Evolutionary conservation across 2,888 invertebrate species (phyloP), one percentile per base, ranked within the genome.

Genomic region (Acheta domesticus): DNA sequence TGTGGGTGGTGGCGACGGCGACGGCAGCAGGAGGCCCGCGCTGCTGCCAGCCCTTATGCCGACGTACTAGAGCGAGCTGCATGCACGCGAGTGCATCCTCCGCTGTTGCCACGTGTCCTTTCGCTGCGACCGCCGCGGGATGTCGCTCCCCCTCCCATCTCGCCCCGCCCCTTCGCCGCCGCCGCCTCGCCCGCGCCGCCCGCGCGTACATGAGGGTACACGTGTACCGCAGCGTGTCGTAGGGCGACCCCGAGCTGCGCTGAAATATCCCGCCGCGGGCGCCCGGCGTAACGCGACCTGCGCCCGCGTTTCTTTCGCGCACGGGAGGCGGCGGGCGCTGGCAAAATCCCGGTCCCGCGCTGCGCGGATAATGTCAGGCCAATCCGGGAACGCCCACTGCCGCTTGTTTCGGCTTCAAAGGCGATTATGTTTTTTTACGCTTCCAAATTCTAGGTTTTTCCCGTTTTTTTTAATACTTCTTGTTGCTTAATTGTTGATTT

Each of bases 11-110:
- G 62, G 62, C 62, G 62, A n/a, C 62, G 62, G 62, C 11, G 62
- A 36, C 62, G 62, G 62, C 62, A 11, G 62, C 8, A 62, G 62
- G 62, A 14, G 62, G 62, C 62, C 16, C n/a, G 62, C 62, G 62
- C 62, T 62, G 62, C 62, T 62, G 62, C 62, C 62, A 62, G 62
- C 62, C 62, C 62, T 62, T 62, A 12, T 62, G 62, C 62, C 62
- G 62, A n/a, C 62, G 62, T 62, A 62, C 62, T 62, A 62, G 16
- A 62, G 62, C 62, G n/a, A 62, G n/a, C 62, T 62, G 62, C 62
- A 62, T n/a, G 62, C 62, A 62, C 62, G 62, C 62, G 62, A 62
- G 62, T 62, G 62, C 62, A 62, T 62, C 62, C 62, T 62, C 62
- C 62, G 62, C 62, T 62, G 62, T 62, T 62, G 62, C 62, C 62